Base-by-base conservation (phyloP, 1,140 invertebrate genomes). In the Neodiprion lecontei region DNA sequence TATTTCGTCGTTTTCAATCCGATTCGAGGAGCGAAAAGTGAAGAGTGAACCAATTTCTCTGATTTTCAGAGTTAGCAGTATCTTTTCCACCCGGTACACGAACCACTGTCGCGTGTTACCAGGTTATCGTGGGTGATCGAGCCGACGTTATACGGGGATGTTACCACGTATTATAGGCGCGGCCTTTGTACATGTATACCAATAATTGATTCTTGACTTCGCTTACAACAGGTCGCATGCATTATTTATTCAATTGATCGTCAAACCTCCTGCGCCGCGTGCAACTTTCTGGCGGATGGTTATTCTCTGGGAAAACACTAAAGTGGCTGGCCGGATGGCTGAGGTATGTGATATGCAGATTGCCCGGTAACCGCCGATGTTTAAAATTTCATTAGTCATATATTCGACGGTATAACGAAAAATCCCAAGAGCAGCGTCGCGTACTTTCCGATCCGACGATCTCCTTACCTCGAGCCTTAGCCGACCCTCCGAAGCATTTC, bases 171-270 rank as follows among this genome's bases (percentile, higher is more conserved):
- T 49, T 17, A 17, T 17, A 50, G 48, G 48, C 48, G 48, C 75
- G 77, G 77, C 76, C 61, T 48, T 72, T 50, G 76, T 81, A 81
- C 80, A 82, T 79, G 76, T 76, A 78, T 75, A 78, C 76, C 74
- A 72, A 77, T 82, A 81, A 81, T 81, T 81, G 79, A 80, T 79
- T 80, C 74, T 61, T 17, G 53, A 61, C 53, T 61, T 61, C 53
- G 53, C 7, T 61, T 17, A 61, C 53, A 61, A 14, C 53, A 12
- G n/a, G 53, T 69, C 68, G 68, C 68, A 28, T 69, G 68, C 68
- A 61, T 61, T 61, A 61, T 61, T 61, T 61, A 61, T 61, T 61
- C 11, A 61, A 12, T 61, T 17, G 53, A 61, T 61, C 11, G 11
- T 61, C 8, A 17, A 17, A 61, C n/a, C 53, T 61, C 9, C 53